A percentile compares a stretch with the other conserved stretches of the same genome.
Evolutionary conservation across 2,888 invertebrate species (phyloP).

Genomic region (Trissoscelio sp.): DNA sequence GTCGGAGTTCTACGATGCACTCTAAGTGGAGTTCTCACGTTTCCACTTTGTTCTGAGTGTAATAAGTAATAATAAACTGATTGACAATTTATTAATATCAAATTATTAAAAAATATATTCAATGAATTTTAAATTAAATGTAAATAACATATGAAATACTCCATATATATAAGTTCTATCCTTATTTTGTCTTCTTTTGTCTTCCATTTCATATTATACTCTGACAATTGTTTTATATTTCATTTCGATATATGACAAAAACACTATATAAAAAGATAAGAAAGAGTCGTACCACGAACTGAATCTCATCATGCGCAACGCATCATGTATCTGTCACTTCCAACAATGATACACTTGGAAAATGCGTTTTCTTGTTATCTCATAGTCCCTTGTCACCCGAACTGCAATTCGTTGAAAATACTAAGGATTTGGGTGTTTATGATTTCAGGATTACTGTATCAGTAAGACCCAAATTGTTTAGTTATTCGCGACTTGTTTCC

Average conservation of each 20-base stretch:
- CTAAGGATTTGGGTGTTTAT: constrained; percentile 28
- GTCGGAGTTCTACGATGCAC: too few species aligned
- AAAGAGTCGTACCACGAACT: constrained; percentile 71
- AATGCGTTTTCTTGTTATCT: constrained; percentile 4
- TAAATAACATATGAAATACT: too few species aligned
- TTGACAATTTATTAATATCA: too few species aligned
- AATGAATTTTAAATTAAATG: too few species aligned
- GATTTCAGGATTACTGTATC: constrained; percentile 16
- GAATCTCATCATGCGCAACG: constrained; percentile 27
- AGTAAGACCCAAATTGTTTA: constrained; percentile 18
- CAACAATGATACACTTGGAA: constrained; percentile 31
- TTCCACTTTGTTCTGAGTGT: too few species aligned
- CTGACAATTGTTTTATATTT: constrained; percentile 66
- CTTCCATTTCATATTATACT: constrained; percentile 52
- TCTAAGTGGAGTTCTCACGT: too few species aligned
- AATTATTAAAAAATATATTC: too few species aligned
- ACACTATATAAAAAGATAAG: constrained; percentile 74
- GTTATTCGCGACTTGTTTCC: constrained; percentile 21
- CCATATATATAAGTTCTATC: constrained; percentile 73
- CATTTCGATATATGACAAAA: constrained; percentile 73
- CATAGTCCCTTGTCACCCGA: not conserved
- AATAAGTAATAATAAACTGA: too few species aligned
- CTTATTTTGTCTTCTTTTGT: constrained; percentile 69
- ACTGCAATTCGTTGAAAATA: constrained; percentile 32
- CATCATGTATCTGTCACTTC: constrained; percentile 17